Conservation (phyloP, 2,888 invertebrate genomes). For the Tuberolachnus salignus region DNA sequence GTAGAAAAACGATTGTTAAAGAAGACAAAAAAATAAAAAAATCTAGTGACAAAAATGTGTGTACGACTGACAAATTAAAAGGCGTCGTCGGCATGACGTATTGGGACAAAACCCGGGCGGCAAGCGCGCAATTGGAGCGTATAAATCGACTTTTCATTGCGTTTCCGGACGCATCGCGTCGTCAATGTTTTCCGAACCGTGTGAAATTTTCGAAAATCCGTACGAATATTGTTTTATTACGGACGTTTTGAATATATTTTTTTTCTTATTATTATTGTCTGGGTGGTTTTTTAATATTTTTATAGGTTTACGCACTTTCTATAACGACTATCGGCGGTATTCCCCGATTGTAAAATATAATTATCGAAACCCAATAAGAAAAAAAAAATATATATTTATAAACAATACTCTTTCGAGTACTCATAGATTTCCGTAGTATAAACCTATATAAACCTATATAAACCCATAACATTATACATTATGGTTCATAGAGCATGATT, state of each 20-base stretch:
- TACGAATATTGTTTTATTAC: background rate
- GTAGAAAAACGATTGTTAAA: too few species aligned
- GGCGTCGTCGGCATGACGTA: too few species aligned
- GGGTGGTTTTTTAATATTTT: too few species aligned
- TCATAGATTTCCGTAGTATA: background rate
- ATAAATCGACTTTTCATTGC: conserved; percentile 38
- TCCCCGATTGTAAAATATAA: conserved; percentile 10
- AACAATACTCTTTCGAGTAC: background rate
- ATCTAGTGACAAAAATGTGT: background rate
- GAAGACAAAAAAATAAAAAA: too few species aligned
- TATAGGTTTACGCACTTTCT: background rate
- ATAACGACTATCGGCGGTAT: background rate
- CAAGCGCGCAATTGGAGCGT: too few species aligned
- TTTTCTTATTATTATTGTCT: too few species aligned
- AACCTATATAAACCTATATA: too few species aligned
- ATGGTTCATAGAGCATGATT: conserved; percentile 41
- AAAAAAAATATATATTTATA: background rate
- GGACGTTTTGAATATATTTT: too few species aligned
- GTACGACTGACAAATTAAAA: too few species aligned
- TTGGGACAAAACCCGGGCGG: too few species aligned
- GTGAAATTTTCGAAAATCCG: conserved; percentile 25
- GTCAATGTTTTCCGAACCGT: background rate
- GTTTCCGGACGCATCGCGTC: background rate
- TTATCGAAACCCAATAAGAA: background rate
- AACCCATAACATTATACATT: background rate